phyloP scores from a whole-genome alignment of 1,140 invertebrate species.

The Pantala flavescens region DNA sequence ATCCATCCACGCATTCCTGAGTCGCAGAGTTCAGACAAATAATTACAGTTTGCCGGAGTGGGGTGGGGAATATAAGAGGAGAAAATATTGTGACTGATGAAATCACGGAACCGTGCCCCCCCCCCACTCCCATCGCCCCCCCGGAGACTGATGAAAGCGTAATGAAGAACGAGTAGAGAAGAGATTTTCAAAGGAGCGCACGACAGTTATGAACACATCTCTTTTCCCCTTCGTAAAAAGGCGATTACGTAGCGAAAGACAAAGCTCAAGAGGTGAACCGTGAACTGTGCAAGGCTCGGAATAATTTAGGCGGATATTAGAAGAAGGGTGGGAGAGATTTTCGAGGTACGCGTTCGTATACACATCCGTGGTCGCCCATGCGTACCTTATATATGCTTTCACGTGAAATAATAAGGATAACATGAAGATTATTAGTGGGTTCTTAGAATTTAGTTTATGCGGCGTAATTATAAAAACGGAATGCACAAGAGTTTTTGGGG shows the following conservation, averaged over 20 bases:
- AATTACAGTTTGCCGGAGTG: neutral
- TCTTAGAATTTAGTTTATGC: no score
- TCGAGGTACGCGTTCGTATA: no score
- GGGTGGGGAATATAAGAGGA: neutral
- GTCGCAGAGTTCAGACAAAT: neutral
- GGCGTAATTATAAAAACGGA: no score
- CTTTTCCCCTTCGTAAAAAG: neutral
- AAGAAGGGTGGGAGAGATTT: no score
- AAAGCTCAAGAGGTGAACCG: neutral
- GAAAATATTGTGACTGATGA: neutral
- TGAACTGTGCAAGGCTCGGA: neutral
- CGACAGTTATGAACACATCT: neutral
- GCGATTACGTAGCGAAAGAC: neutral
- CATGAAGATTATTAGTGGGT: no score
- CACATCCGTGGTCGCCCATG: no score
- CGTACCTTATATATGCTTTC: no score
- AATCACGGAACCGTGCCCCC: neutral
- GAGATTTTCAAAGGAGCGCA: neutral
- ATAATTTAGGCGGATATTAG: neutral
- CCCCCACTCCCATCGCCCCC: neutral
- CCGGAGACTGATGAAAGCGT: slow-evolving; percentile 4
- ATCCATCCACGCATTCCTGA: no score
- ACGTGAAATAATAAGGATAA: no score
- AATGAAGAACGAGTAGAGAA: neutral
- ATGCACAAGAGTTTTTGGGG: no score